phyloP scores from a whole-genome alignment of 2,797 vertebrate species.

The Rachycentron canadum region DNA sequence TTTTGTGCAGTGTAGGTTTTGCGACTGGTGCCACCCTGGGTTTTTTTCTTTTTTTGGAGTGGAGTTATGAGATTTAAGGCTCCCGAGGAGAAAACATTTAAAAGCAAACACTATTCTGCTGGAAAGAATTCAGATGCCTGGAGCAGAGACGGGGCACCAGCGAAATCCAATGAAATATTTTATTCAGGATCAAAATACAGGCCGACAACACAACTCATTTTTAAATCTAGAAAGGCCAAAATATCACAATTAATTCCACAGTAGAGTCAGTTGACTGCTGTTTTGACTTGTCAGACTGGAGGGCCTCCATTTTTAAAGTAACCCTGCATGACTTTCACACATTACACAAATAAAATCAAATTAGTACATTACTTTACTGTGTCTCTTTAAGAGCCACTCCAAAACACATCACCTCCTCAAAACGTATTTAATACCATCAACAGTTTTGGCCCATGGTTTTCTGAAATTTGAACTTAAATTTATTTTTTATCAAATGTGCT shows the following conservation, averaged over 20 bases:
- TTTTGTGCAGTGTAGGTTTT: conserved; percentile 15
- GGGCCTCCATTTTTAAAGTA: neutral
- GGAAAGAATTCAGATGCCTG: conserved; percentile 17
- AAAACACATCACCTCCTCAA: neutral
- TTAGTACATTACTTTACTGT: no score
- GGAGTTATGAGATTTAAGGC: conserved; percentile 34
- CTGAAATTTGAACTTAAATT: neutral
- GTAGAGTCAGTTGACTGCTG: neutral
- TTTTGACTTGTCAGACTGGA: neutral
- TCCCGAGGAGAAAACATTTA: conserved; percentile 52
- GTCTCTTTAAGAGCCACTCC: neutral
- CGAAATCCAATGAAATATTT: neutral
- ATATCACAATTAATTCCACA: neutral
- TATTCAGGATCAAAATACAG: conserved; percentile 8
- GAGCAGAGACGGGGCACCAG: neutral
- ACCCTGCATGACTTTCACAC: neutral
- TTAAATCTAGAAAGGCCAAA: neutral
- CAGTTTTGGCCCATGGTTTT: neutral
- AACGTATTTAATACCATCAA: neutral
- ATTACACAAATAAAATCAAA: neutral
- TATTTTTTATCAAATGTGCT: neutral
- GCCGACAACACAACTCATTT: conserved; percentile 1
- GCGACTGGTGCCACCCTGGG: conserved; percentile 9
- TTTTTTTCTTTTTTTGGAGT: conserved; percentile 33
- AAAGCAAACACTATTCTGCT: conserved; percentile 26